Conservation (phyloP, 2,888 invertebrate genomes). For the Tipula confusa region DNA sequence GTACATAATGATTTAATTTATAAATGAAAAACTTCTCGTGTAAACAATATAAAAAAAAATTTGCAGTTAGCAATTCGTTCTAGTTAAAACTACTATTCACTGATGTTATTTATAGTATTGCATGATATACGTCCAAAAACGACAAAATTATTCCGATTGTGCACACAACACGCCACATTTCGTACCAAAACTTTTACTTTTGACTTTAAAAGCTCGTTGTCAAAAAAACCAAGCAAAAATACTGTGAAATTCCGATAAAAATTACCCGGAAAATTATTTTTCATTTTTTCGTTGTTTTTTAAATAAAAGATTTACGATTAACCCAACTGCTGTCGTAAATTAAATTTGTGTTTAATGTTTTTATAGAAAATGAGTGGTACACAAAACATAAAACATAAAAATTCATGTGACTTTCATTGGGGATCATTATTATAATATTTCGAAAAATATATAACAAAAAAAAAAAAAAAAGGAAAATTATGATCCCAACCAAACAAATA, state of each 20-base stretch:
- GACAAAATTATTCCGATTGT: too few species aligned
- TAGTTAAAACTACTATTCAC: too few species aligned
- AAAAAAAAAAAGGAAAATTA: too few species aligned
- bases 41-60: too few species aligned
- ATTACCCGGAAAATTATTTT: not conserved
- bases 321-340: not conserved
- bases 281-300: not conserved
- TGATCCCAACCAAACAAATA: not conserved
- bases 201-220: not conserved
- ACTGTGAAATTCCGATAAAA: not conserved
- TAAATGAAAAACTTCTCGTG: too few species aligned
- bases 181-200: not conserved
- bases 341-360: not conserved
- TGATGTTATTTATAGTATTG: too few species aligned
- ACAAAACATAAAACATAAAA: not conserved
- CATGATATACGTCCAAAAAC: too few species aligned
- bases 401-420: conserved; percentile 3
- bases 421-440: not conserved
- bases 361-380: not conserved
- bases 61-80: too few species aligned
- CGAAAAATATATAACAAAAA: not conserved
- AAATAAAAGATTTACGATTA: not conserved
- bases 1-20: too few species aligned
- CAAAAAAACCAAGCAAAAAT: not conserved
- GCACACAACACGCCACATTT: not conserved